Evolutionary conservation across 2,797 vertebrate genomes (phyloP), one percentile per base, ranked within the genome.

Genomic region (Ceryle rudis): DNA sequence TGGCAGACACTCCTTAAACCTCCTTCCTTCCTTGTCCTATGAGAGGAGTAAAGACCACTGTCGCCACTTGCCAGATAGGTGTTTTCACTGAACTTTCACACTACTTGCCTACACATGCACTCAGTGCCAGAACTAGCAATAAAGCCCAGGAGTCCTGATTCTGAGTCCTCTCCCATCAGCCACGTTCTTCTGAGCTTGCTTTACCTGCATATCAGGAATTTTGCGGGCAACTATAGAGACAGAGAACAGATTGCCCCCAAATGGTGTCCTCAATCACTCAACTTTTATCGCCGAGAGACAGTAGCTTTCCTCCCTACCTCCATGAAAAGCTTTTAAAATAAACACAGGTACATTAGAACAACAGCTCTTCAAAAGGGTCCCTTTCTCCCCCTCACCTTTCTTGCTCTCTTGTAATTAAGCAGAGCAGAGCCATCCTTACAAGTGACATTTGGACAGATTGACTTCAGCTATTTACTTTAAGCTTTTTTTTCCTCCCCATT

Each of bases 241-340:
- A 90, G 87, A 97, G 87, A 96, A 81, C 94, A 96, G 93, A 95
- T 94, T 97, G 80, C 93, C 66, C 77, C 62, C 77, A 95, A 93
- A 96, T 89, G 66, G 66, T 75, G 58, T 91, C 73, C 93, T 96
- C 87, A 95, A 96, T 96, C 96, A 96, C 62, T 91, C 89, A 86
- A 81, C 82, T 94, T 96, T 95, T 96, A 97, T 96, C 94, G 3
- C 77, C 49, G 62, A 72, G 93, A 95, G 96, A 88, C 87, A 95
- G 95, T 97, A 96, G 94, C 93, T 94, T 96, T 85, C 85, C 96
- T 96, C 93, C 94, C 80, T 88, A 31, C 77, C 80, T 90, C 87
- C 87, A 91, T 93, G 96, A 88, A 96, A 97, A 96, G 95, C 94
- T 97, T 96, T 96, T 97, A 95, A 96, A 96, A 90, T 97, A 96